Evolutionary conservation across 1,140 invertebrate species (phyloP), one percentile per base, ranked within the genome.

Genomic region (Meloidogyne hapla): DNA sequence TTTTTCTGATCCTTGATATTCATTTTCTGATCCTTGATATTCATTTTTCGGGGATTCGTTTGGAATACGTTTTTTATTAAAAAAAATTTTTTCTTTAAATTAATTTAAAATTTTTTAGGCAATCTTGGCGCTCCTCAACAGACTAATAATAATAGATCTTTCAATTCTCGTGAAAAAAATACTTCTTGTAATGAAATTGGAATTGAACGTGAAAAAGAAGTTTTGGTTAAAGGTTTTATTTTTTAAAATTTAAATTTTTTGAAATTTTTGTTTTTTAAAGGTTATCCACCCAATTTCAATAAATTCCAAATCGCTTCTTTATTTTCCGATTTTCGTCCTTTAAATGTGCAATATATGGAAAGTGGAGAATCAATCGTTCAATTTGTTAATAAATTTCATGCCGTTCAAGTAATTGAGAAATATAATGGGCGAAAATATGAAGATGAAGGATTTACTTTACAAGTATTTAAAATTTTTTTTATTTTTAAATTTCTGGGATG

Each of bases 331-430:
- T 76, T 76, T 64, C 69, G 75, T n/a, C 75, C 75, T n/a, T 25
- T 71, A 26, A 62, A 67, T 45, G 75, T 76, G 6, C 40, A 73
- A n/a, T 64, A 73, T 12, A 40, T 12, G 21, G 26, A 61, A 10
- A 23, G 21, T 2, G 33, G 40, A 21, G 63, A 68, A 33, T 62
- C 75, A 6, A 13, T 76, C 15, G 33, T 77, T 21, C 64, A 77
- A 21, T 77, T 77, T 38, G 73, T 63, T 15, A 77, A 77, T 62
- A 77, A 77, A 38, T 77, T 67, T 21, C 76, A 77, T 23, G 76
- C 76, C 4, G 63, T 65, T 40, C 76, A 77, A 61, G 75, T 69
- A 4, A 64, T 74, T 48, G 12, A 38, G 18, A 23, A 65, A 28
- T 75, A 75, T 23, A 64, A 73, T 64, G 45, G 42, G 28, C 56